Percentiles rank a stretch among this genome's conserved stretches.
These are phyloP conservation scores for Brachirus orientalis DNA, from an alignment of 2,113 vertebrate genomes.

Conservation along the genomic window DNA sequence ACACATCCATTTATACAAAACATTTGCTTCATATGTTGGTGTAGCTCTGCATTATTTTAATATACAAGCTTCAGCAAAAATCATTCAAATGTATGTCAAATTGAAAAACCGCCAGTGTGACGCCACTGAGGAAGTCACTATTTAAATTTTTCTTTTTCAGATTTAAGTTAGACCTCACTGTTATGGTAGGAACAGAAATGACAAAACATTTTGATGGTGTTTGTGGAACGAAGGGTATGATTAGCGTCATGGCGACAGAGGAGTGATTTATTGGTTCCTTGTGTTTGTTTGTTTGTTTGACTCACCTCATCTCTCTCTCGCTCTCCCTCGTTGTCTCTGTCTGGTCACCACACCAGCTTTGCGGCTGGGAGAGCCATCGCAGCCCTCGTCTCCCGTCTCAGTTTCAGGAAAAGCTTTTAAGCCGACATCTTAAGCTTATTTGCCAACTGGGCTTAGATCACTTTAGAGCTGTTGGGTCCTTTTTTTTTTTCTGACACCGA, in stretches of 20 bases:
- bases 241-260: conserved; percentile 26
- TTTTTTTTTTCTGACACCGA: conserved; percentile 64
- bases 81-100: too few species aligned
- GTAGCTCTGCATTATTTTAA: too few species aligned
- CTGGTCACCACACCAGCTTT: conserved; percentile 28
- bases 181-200: conserved; percentile 1
- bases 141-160: too few species aligned
- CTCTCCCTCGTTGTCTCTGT: not conserved
- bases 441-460: conserved; percentile 67
- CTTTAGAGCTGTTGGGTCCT: conserved; percentile 56
- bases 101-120: too few species aligned
- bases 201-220: conserved; percentile 10
- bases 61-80: too few species aligned
- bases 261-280: conserved; percentile 14
- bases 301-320: not conserved
- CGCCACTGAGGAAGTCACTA: too few species aligned
- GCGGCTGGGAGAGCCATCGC: conserved; percentile 51
- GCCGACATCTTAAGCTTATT: conserved; percentile 79
- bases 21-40: too few species aligned
- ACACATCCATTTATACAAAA: too few species aligned
- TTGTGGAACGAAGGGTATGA: conserved; percentile 47
- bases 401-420: conserved; percentile 77
- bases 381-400: conserved; percentile 49
- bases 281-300: conserved; percentile 32
- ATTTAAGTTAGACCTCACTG: not conserved